Percentiles rank a stretch among this genome's conserved stretches.
These are phyloP conservation scores for Mobula birostris DNA, from an alignment of 2,113 vertebrate species.

Conservation along the genomic window DNA sequence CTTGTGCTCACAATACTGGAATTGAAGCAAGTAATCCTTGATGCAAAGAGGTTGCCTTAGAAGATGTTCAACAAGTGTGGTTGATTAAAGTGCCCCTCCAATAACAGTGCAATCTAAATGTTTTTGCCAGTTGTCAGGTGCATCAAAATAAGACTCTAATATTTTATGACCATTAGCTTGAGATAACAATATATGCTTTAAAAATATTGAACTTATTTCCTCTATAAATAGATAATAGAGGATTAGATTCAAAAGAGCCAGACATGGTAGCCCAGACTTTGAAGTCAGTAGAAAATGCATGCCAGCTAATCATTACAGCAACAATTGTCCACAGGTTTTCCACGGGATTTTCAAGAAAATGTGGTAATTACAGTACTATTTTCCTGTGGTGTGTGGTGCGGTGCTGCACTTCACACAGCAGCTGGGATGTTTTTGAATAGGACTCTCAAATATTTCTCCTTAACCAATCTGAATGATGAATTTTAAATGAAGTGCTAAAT, in stretches of 20 bases:
- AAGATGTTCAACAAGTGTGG: too few relatives aligned
- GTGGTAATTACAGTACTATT: background rate
- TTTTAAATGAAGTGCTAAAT: background rate
- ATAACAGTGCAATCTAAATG: too few relatives aligned
- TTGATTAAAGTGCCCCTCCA: too few relatives aligned
- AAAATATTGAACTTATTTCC: background rate
- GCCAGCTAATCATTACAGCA: too few relatives aligned
- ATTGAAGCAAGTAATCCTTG: too few relatives aligned
- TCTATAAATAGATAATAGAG: background rate
- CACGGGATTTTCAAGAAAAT: background rate
- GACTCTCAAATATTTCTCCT: background rate
- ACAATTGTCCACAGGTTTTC: too few relatives aligned
- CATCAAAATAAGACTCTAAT: background rate
- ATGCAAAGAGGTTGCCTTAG: too few relatives aligned
- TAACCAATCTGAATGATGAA: background rate
- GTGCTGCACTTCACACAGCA: background rate
- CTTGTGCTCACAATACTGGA: too few relatives aligned
- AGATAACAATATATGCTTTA: background rate
- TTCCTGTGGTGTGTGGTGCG: background rate
- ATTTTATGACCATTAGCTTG: background rate
- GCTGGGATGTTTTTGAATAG: background rate
- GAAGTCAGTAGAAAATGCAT: too few relatives aligned
- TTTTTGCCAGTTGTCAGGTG: too few relatives aligned
- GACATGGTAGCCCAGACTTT: background rate
- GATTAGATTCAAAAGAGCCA: background rate